Conservation (phyloP, 1,140 invertebrate genomes). For the Telenomus remus region DNA sequence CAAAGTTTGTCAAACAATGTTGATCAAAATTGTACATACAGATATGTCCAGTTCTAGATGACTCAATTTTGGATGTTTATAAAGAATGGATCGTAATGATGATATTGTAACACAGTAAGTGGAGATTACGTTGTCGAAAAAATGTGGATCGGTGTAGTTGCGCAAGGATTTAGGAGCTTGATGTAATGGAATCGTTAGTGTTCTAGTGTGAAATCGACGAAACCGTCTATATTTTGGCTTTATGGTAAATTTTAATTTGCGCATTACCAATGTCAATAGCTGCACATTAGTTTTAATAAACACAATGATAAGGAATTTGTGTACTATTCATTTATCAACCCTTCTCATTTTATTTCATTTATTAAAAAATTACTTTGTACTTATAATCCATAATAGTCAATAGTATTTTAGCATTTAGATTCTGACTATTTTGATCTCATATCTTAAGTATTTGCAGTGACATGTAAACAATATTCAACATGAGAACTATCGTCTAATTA, state of each 20-base stretch:
- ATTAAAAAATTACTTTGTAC: no score
- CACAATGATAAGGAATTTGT: slow-evolving; percentile 38
- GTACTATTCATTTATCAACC: background rate
- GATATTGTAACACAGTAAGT: slow-evolving; percentile 28
- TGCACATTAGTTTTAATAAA: slow-evolving; percentile 49
- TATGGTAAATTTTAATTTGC: slow-evolving; percentile 25
- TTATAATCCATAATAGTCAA: no score
- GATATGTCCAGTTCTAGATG: slow-evolving; percentile 22
- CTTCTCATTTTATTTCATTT: no score
- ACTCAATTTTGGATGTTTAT: slow-evolving; percentile 36
- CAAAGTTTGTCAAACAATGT: slow-evolving; percentile 5
- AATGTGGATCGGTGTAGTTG: slow-evolving; percentile 28
- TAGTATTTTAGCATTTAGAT: no score
- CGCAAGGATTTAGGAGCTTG: slow-evolving; percentile 30
- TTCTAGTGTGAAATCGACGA: slow-evolving; percentile 24
- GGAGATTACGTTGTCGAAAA: slow-evolving; percentile 35
- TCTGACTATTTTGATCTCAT: no score
- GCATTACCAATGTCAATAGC: slow-evolving; percentile 43
- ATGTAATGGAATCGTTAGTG: slow-evolving; percentile 34
- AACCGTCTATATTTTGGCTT: slow-evolving; percentile 47
- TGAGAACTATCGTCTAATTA: no score
- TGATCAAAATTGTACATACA: slow-evolving; percentile 50
- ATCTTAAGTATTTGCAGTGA: no score
- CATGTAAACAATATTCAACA: no score
- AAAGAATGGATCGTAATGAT: slow-evolving; percentile 21